A percentile compares a stretch with the other conserved stretches of the same genome.
phyloP scores from a whole-genome alignment of 2,113 vertebrate species.

The Falcunculus frontatus region DNA sequence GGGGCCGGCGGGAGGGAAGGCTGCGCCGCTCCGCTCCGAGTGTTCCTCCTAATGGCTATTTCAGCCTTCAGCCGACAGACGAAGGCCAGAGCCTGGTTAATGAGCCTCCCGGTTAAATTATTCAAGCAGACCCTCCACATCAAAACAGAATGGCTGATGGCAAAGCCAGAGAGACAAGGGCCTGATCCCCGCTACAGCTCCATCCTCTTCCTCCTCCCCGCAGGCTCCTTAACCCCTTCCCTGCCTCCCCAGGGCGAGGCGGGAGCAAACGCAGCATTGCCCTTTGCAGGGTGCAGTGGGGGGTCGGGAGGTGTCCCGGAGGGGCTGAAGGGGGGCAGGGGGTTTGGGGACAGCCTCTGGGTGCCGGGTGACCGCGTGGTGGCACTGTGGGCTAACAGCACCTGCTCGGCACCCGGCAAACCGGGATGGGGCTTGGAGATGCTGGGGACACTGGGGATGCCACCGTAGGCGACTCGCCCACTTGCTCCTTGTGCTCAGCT shows the following conservation, averaged over 20 bases:
- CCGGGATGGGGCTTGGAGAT: not conserved
- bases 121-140: constrained; percentile 23
- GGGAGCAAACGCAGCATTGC: not conserved
- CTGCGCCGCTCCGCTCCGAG: not conserved
- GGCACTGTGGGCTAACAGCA: constrained; percentile 39
- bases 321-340: not conserved
- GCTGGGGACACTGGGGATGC: not conserved
- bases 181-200: not conserved
- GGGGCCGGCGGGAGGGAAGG: not conserved
- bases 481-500: not conserved
- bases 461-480: accelerated
- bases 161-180: not conserved
- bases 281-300: not conserved
- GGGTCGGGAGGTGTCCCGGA: not conserved
- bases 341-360: not conserved
- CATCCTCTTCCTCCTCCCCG: not conserved
- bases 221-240: not conserved
- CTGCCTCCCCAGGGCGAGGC: not conserved
- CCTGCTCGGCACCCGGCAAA: not conserved
- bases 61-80: constrained; percentile 50
- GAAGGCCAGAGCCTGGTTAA: constrained; percentile 52
- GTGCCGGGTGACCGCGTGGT: not conserved
- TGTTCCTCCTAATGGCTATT: constrained; percentile 34
- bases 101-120: constrained; percentile 43
- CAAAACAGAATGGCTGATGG: not conserved